Conservation (phyloP, 2,113 vertebrate genomes). For the Atherinomorus stipes region DNA sequence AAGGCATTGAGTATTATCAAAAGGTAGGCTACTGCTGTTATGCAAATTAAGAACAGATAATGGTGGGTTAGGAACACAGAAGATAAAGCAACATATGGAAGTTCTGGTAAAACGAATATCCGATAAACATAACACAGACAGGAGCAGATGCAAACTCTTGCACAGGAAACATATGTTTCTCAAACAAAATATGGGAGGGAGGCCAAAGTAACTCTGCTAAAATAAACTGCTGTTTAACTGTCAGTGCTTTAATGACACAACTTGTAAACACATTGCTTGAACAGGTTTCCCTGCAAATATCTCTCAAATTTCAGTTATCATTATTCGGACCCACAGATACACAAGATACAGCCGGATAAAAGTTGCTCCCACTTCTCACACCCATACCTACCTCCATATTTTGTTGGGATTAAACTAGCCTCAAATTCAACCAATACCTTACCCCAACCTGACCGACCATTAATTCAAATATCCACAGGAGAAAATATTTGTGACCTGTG, state of each 20-base stretch:
- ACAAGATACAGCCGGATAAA: too few species aligned
- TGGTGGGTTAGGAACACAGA: neutral
- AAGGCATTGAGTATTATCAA: slow-evolving; percentile 38
- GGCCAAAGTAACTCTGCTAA: slow-evolving; percentile 20
- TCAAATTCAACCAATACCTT: neutral
- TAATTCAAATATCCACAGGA: neutral
- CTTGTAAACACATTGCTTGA: neutral
- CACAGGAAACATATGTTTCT: slow-evolving; percentile 46
- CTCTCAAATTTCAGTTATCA: neutral
- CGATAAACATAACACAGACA: slow-evolving; percentile 1
- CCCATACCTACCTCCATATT: neutral
- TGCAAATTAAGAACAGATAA: slow-evolving; percentile 55
- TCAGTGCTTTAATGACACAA: neutral
- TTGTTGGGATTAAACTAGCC: neutral
- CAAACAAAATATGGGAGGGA: slow-evolving; percentile 22
- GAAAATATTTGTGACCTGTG: too few species aligned
- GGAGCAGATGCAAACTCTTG: slow-evolving; percentile 14
- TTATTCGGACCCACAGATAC: neutral
- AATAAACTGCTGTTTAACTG: neutral
- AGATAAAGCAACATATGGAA: slow-evolving; percentile 37
- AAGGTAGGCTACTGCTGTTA: slow-evolving; percentile 33
- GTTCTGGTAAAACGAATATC: slow-evolving; percentile 14
- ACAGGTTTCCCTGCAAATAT: neutral
- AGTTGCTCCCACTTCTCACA: neutral
- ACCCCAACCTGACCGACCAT: neutral